Evolutionary conservation across 1,140 invertebrate genomes (phyloP), one percentile per base, ranked within the genome.

Genomic region (Adoxophyes honmai): DNA sequence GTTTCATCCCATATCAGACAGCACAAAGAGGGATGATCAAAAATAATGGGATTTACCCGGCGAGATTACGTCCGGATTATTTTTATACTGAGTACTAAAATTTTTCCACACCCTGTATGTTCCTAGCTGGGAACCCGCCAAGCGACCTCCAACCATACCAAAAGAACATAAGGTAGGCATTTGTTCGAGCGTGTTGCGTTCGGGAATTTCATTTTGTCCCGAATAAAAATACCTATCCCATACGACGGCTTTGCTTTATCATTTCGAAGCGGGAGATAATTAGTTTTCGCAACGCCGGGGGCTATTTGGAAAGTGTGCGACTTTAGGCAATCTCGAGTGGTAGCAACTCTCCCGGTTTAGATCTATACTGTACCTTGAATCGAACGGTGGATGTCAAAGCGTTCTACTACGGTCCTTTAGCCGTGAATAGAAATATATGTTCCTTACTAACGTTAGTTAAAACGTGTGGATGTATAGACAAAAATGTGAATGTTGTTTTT

Each of bases 61-160:
- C 75, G 74, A 85, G 89, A 90, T 90, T 90, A 89, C 78, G 73
- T 66, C 59, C 38, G 89, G 89, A 89, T 90, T 89, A 90, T 88
- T 81, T n/a, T 75, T 75, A 76, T 79, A 68, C 68, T 61, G 69
- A 72, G 72, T 66, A 76, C 67, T 55, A 81, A 87, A 81, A 78
- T 65, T 75, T 73, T 69, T 66, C 64, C 60, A 55, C 56, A 61
- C 33, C n/a, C 53, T 13, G 28, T 21, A 55, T 18, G 64, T 35
- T 57, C 42, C 42, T 10, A 48, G n/a, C 4, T 10, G 4, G 0
- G 16, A 48, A 6, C 16, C 16, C 11, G 18, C 21, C 16, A 8
- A 4, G 21, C 42, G 5, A 48, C 7, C 21, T 6, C 16, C 11
- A 10, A 11, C 42, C 18, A 7, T 28, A 28, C 1, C 1, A 7